phyloP scores from a whole-genome alignment of 2,113 vertebrate species.

The Telmatochromis sp. region DNA sequence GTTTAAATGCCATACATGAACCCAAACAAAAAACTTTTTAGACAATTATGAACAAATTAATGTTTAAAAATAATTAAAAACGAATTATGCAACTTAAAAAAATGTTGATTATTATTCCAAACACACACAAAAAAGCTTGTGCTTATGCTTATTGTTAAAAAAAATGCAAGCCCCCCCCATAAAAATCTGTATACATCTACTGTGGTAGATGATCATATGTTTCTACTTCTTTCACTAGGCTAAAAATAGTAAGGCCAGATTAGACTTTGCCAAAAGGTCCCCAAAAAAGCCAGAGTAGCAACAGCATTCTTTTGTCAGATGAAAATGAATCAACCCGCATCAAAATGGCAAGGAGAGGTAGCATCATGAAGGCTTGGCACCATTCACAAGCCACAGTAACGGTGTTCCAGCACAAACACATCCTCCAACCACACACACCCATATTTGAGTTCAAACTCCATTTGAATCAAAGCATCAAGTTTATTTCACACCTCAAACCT shows the following conservation, averaged over 20 bases:
- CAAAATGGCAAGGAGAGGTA: neutral
- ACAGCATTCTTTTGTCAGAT: neutral
- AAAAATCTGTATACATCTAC: neutral
- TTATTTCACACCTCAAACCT: neutral
- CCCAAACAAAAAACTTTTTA: neutral
- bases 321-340: neutral
- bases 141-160: neutral
- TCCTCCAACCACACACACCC: neutral
- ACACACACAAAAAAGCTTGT: neutral
- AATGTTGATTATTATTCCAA: neutral
- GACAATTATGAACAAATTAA: neutral
- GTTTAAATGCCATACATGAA: neutral
- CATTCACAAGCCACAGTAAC: neutral
- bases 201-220: neutral
- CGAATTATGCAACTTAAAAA: neutral
- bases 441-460: neutral
- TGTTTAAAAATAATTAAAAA: neutral
- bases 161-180: neutral
- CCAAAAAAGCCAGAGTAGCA: neutral
- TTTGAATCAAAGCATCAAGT: neutral
- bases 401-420: neutral
- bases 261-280: neutral
- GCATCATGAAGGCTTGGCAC: neutral
- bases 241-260: neutral
- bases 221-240: neutral